Base-by-base conservation (phyloP, 2,113 vertebrate genomes). In the Eulemur rufifrons region DNA sequence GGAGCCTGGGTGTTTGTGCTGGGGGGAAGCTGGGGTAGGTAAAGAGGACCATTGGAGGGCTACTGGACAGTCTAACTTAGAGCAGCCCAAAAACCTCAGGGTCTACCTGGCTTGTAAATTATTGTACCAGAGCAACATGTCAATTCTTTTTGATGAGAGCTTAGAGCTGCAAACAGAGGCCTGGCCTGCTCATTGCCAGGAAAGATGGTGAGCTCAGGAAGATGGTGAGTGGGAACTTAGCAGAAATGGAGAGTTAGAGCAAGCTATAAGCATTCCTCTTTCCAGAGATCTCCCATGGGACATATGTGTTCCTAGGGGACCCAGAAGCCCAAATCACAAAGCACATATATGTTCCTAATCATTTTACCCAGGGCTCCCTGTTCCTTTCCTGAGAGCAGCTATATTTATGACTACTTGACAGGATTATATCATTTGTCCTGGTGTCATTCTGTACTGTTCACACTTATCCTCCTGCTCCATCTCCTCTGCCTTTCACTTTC, bases 1-100 rank as follows among this genome's bases (percentile, higher is more conserved):
- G 20, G 34, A 21, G 8, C 14, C 2, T 23, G 82, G 27, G 10
- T 27, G 27, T 2, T 3, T 2, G 11, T 3, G 3, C 25, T 5
- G 13, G 23, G 37, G 23, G 42, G 37, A 13, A 8, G 0, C 0
- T 1, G 2, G 2, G 69, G 20, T 23, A 23, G 10, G 32, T 54
- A n/a, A 52, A 11, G 29, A 74, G 50, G 39, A 7, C 1, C 3
- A 32, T 5, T 13, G 13, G 5, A 0, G n/a, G 54, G 32, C 13
- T 85, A 2, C 4, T 0, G 7, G 21, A 34, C 18, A 73, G 47
- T 71, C 17, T 15, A 11, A 10, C 17, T 52, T 14, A 42, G 39
- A 56, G 47, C 4, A 63, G 13, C 27, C 86, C 54, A 68, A 42
- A 64, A 50, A 6, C n/a, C 25, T 86, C 21, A 20, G 37, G 6